A percentile compares a stretch with the other conserved stretches of the same genome.
Conservation (phyloP, 2,888 invertebrate species). For the Anthoptus insignis region DNA sequence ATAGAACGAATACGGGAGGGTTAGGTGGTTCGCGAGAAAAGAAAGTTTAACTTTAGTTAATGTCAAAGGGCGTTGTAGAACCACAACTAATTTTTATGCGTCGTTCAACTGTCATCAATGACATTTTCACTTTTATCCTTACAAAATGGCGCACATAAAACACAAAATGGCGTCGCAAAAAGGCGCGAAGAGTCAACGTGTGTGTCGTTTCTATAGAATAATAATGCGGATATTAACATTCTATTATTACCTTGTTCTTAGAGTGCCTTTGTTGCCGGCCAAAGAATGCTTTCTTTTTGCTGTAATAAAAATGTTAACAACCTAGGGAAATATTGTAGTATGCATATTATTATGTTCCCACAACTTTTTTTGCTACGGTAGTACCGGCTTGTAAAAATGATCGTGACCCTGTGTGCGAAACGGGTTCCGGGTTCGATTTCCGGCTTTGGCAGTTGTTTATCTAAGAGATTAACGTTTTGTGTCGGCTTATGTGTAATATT, state of each 20-base stretch:
- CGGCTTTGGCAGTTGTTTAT: too few relatives aligned
- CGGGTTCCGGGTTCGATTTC: too few relatives aligned
- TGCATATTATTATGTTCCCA: slow-evolving; percentile 9
- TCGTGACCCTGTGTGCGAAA: too few relatives aligned
- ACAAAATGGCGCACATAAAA: too few relatives aligned
- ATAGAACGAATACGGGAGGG: slow-evolving; percentile 3
- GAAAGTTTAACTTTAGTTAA: background rate
- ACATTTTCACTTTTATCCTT: slow-evolving; percentile 79
- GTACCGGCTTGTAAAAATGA: too few relatives aligned
- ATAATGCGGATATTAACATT: slow-evolving; percentile 64
- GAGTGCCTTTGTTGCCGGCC: background rate
- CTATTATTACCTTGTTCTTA: slow-evolving; percentile 58
- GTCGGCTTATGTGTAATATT: too few relatives aligned
- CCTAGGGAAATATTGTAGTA: slow-evolving; percentile 19
- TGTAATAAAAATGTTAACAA: slow-evolving; percentile 8
- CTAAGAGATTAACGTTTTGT: too few relatives aligned
- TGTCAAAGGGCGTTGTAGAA: slow-evolving; percentile 35
- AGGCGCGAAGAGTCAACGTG: slow-evolving; percentile 63
- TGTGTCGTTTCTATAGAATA: slow-evolving; percentile 55
- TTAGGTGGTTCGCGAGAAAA: slow-evolving; percentile 4
- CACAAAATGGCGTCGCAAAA: slow-evolving; percentile 74
- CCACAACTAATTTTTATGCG: slow-evolving; percentile 36
- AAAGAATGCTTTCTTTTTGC: slow-evolving; percentile 24
- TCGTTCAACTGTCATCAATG: slow-evolving; percentile 51
- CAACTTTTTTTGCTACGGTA: too few relatives aligned